phyloP scores from a whole-genome alignment of 2,797 vertebrate genomes.

The Rhinoraja longicauda region DNA sequence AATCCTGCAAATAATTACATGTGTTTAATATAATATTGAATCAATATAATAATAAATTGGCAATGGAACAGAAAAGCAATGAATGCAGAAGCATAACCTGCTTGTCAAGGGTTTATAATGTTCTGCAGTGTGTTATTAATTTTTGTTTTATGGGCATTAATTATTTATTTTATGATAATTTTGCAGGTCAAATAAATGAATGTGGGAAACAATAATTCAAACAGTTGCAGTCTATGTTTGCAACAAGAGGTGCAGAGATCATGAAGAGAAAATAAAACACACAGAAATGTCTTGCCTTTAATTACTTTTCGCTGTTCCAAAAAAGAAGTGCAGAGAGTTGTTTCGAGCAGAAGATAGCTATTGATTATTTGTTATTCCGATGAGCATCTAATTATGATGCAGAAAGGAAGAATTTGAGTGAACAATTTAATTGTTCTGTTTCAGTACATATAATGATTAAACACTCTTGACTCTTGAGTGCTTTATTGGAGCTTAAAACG shows the following conservation, averaged over 20 bases:
- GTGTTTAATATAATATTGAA: constrained; percentile 21
- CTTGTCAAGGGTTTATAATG: constrained; percentile 9
- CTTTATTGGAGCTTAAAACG: neutral
- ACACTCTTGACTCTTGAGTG: too few relatives aligned
- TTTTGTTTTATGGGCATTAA: constrained; percentile 4
- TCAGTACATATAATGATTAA: too few relatives aligned
- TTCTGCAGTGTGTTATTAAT: constrained; percentile 7
- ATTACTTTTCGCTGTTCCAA: neutral
- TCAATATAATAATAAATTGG: constrained; percentile 24
- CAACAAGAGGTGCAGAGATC: neutral
- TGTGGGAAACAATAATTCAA: constrained; percentile 25
- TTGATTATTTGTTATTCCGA: neutral
- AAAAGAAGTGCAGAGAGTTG: neutral
- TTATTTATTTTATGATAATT: neutral
- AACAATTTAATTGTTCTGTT: too few relatives aligned
- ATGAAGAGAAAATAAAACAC: neutral
- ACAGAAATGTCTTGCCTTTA: neutral
- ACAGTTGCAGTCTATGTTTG: neutral
- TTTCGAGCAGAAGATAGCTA: neutral
- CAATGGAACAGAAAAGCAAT: neutral
- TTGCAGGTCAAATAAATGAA: constrained; percentile 16
- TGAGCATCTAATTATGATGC: neutral
- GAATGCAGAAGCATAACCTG: neutral
- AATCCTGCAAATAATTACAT: constrained; percentile 31
- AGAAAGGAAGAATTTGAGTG: neutral